Percentiles rank a stretch among this genome's conserved stretches.
Conservation (phyloP, 2,888 invertebrate species). For the Helleia helle region DNA sequence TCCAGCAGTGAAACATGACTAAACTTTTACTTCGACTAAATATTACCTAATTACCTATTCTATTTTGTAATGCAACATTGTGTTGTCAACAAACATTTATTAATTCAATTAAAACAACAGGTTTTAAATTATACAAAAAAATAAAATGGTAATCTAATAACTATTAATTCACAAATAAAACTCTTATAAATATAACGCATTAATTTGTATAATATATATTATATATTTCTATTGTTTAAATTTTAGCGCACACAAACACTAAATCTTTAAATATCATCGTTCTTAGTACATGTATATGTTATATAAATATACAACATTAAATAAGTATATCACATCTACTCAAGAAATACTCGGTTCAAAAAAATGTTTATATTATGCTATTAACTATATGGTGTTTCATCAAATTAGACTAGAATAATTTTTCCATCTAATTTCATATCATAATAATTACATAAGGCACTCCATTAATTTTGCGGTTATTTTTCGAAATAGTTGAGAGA, state of each 20-base stretch:
- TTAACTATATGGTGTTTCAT: conserved; percentile 70
- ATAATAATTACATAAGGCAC: conserved; percentile 74
- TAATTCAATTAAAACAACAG: conserved; percentile 16
- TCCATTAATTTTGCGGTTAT: conserved; percentile 69
- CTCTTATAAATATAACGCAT: conserved; percentile 28
- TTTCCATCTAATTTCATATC: conserved; percentile 70
- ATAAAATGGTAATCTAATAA: conserved; percentile 17
- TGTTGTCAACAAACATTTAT: conserved; percentile 12
- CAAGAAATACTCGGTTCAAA: conserved; percentile 54
- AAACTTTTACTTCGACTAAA: conserved; percentile 23
- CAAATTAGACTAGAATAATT: conserved; percentile 72
- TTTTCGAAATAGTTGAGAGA: conserved; percentile 58
- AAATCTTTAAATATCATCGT: conserved; percentile 25
- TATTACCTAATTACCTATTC: conserved; percentile 20
- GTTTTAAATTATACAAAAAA: conserved; percentile 16
- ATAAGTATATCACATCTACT: conserved; percentile 52
- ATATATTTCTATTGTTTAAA: conserved; percentile 24
- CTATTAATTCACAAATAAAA: conserved; percentile 25
- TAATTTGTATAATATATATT: conserved; percentile 27
- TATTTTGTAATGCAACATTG: conserved; percentile 18
- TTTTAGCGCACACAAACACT: conserved; percentile 41
- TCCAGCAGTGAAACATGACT: conserved; percentile 20
- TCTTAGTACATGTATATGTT: conserved; percentile 26
- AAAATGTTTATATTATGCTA: conserved; percentile 54
- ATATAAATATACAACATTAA: conserved; percentile 50